phyloP scores from a whole-genome alignment of 2,888 invertebrate species.

The Anoplius nigerrimus region DNA sequence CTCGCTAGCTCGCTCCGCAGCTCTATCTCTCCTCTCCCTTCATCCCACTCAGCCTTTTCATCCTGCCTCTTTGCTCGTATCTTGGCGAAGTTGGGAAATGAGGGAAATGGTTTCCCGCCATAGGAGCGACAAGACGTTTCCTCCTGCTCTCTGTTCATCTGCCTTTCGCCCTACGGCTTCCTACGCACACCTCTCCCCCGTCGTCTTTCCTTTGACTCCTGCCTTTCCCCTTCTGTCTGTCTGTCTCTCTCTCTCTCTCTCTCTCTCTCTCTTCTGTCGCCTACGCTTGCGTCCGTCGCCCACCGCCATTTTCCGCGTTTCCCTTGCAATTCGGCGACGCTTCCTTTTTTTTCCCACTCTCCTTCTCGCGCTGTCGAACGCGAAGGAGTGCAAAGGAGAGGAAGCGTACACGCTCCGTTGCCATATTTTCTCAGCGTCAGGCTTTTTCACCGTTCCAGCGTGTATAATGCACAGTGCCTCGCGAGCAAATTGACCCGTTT shows the following conservation, averaged over 20 bases:
- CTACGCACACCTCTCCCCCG: conserved; percentile 1
- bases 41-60: conserved; percentile 3
- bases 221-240: background rate
- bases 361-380: background rate
- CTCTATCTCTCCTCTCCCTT: conserved; percentile 5
- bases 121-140: conserved; percentile 29
- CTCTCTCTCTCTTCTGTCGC: background rate
- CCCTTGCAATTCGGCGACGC: background rate
- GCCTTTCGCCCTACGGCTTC: background rate
- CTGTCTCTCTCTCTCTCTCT: background rate
- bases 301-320: background rate
- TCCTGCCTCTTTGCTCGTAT: conserved; percentile 21
- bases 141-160: background rate
- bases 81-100: conserved; percentile 45
- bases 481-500: no score
- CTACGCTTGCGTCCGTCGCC: background rate
- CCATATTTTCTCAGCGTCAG: background rate
- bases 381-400: no score
- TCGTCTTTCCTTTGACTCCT: conserved; percentile 9
- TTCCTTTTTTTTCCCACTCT: background rate
- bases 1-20: conserved; percentile 8
- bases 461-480: no score
- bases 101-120: conserved; percentile 22
- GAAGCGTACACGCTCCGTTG: background rate
- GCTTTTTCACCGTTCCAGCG: background rate